Evolutionary conservation across 2,113 vertebrate species (phyloP).

Genomic region (Catharus minimus): DNA sequence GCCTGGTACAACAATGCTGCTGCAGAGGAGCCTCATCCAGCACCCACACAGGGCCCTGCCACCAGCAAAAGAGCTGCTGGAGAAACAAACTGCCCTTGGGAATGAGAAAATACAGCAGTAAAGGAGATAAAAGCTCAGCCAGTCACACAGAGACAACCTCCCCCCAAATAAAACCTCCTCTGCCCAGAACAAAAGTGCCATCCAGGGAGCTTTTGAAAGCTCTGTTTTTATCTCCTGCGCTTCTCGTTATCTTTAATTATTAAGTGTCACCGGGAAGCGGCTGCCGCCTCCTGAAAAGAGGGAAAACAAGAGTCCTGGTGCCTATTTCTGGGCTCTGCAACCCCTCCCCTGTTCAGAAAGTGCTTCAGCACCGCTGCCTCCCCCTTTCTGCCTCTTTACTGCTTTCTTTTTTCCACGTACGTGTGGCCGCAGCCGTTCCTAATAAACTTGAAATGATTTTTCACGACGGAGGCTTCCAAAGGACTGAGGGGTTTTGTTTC

Average conservation of each 20-base stretch:
- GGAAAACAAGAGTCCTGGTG: neutral
- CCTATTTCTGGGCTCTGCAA: conserved; percentile 36
- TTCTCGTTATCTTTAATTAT: conserved; percentile 27
- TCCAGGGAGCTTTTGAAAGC: neutral
- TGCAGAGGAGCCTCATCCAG: neutral
- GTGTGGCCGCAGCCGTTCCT: conserved; percentile 73
- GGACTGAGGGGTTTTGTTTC: conserved; percentile 65
- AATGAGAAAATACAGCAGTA: neutral
- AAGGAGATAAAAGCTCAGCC: neutral
- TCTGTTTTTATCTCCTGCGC: neutral
- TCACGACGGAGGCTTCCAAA: conserved; percentile 64
- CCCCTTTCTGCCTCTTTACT: neutral
- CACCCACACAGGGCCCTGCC: neutral
- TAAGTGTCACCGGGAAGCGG: neutral
- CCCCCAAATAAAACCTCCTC: neutral
- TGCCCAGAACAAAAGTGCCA: neutral
- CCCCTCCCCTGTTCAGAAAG: conserved; percentile 4
- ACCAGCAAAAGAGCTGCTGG: neutral
- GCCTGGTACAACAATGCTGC: neutral
- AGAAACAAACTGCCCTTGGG: neutral
- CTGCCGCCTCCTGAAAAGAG: neutral
- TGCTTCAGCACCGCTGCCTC: neutral
- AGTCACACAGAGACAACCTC: neutral
- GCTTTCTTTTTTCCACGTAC: conserved; percentile 29
- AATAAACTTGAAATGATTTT: conserved; percentile 75